Evolutionary conservation across 1,140 invertebrate species (phyloP), one percentile per base, ranked within the genome.

Genomic region (Rhagoletis pomonella): DNA sequence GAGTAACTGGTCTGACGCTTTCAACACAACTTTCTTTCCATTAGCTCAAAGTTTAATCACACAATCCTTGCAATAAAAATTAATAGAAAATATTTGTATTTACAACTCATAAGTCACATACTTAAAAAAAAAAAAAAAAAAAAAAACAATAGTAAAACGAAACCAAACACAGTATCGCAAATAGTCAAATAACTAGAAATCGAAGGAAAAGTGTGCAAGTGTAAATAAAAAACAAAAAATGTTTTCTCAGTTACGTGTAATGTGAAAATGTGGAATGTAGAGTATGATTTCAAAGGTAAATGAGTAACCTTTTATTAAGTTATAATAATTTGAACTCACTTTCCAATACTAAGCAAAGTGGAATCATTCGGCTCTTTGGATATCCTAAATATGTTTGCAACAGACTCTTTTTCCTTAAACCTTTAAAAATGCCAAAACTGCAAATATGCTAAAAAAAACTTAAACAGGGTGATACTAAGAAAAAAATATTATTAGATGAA

Each of bases 391-490:
- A 29, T 29, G 29, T 29, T 29, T 29, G 29, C 29, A 29, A 29
- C 29, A 29, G 29, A 29, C 29, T 29, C 29, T 29, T 29, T 29
- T 29, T 29, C 29, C 29, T 29, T 29, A 89, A 87, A 69, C 86
- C 88, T 88, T 88, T 87, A 88, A 55, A 81, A 81, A 50, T 47
- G 73, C 73, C 73, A 81, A 77, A 50, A 92, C 14, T 90, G 90
- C 90, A 88, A 92, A 92, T 92, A 92, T 60, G 84, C 10, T 62
- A 87, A 17, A 29, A 87, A 73, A 87, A 84, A n/a, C 62, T 81
- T 77, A 87, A 89, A 92, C 91, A 92, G 91, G 91, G 91, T 92
- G 91, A 92, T 92, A 92, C 91, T 91, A 91, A 91, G 89, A 91
- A 89, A 91, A 91, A 91, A 91, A 90, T 50, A 90, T 89, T 89